Evolutionary conservation across 1,140 invertebrate genomes (phyloP), one percentile per base, ranked within the genome.

Genomic region (Caenorhabditis tropicalis): DNA sequence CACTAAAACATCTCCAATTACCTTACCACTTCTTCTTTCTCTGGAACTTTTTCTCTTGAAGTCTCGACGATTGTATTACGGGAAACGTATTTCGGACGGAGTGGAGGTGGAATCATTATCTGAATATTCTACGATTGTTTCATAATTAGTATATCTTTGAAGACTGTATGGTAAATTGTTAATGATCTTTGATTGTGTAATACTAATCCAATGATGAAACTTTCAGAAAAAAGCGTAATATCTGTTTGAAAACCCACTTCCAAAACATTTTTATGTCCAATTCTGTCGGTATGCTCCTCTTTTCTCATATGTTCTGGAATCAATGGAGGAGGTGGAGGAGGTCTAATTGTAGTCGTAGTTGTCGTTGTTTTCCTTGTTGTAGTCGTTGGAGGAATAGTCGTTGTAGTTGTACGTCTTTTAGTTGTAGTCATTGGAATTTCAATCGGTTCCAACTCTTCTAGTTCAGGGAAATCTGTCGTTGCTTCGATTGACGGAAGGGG

Each of bases 201-300:
- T n/a, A 12, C 19, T 9, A 12, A 1, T 46, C 19, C 43, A 46
- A 46, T 9, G 19, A 46, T 46, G 43, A 10, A 46, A 46, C 1
- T 1, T 12, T 12, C 43, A 46, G 43, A 46, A 33, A n/a, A 51
- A 1, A 51, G 19, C 21, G 58, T 36, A 33, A 36, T 6, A 58
- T 51, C 19, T 51, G 4, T 19, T 51, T 9, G 21, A 51, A n/a
- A 65, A 36, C 29, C 15, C 0, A 74, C 65, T 5, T 74, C 65
- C 36, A 74, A 27, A 31, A 74, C 65, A 43, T 74, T 74, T 24
- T 74, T 74, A 24, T 74, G 65, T 9, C 65, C 65, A 74, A 74
- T 74, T 27, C 65, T 43, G 43, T 74, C 65, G 10, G 33, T 43
- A 74, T 46, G 65, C 65, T 74, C 65, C 33, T 74, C 65, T 46